Evolutionary conservation across 2,888 invertebrate species (phyloP), one percentile per base, ranked within the genome.

Genomic region (Metalampra italica): DNA sequence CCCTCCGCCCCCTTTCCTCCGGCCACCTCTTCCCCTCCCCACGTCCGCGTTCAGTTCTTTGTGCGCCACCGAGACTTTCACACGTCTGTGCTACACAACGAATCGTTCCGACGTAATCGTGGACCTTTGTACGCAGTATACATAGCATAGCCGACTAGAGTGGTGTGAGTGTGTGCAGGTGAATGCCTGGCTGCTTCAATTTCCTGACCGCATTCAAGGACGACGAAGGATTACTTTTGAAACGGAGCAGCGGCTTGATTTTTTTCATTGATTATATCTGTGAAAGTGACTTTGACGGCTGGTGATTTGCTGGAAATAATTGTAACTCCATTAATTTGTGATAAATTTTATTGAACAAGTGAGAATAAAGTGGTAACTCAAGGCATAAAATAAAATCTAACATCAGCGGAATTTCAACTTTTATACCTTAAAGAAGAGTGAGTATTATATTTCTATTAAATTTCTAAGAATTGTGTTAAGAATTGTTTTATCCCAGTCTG

Each of bases 11-110:
- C 62, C 62, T 66, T 22, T 22, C 22, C 22, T 22, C 22, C 22
- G 22, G 22, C 79, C 32, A 7, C 77, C 61, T 66, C 62, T 61
- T 66, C 45, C 46, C 41, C 32, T 22, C 29, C 34, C 68, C 68
- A 68, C 68, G 65, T 70, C 78, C 70, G 81, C 81, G 75, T 75
- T 85, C 83, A 89, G 89, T 90, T 85, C 87, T 89, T 86, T 89
- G 88, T 88, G 85, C 81, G 84, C 82, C 74, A 74, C 71, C 68
- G 81, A 75, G 71, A 74, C 68, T 78, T 68, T 75, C 64, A 75
- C 73, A 85, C 82, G 88, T 84, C 54, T 65, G 75, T 76, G 68
- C 66, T 56, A 63, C 62, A 64, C 56, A 60, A 67, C 71, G 65
- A 71, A 66, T 57, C 56, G 68, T 69, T 75, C 68, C 68, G 69